Conservation (phyloP, 2,113 vertebrate genomes). For the Sorex fumeus region DNA sequence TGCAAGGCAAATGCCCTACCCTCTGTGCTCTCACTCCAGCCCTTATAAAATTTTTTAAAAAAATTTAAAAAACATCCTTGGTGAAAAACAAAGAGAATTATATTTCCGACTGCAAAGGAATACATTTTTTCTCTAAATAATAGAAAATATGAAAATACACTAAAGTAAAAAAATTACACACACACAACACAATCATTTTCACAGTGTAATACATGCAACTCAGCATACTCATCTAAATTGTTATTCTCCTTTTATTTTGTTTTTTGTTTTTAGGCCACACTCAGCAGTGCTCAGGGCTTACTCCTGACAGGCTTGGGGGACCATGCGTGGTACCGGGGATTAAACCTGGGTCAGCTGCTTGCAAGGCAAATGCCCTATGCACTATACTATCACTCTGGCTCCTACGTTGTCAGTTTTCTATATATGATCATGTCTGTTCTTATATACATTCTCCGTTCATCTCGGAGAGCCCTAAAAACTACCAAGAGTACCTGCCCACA, state of each 20-base stretch:
- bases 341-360: background rate
- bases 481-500: too few species aligned
- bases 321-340: background rate
- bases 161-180: background rate
- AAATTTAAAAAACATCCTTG: too few species aligned
- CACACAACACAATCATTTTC: constrained; percentile 23
- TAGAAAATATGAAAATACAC: constrained; percentile 19
- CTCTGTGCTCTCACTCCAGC: too few species aligned
- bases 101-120: constrained; percentile 3
- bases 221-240: background rate
- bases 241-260: too few species aligned
- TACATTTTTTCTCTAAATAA: constrained; percentile 18
- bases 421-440: too few species aligned
- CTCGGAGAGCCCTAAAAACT: too few species aligned
- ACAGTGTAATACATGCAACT: background rate
- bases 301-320: too few species aligned
- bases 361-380: background rate
- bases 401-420: too few species aligned
- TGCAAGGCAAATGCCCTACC: too few species aligned
- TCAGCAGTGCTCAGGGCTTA: background rate
- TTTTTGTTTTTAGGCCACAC: too few species aligned
- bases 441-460: too few species aligned
- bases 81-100: background rate
- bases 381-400: background rate
- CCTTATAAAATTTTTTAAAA: too few species aligned